phyloP scores from a whole-genome alignment of 2,888 invertebrate genomes.

The Hemithea aestivaria region DNA sequence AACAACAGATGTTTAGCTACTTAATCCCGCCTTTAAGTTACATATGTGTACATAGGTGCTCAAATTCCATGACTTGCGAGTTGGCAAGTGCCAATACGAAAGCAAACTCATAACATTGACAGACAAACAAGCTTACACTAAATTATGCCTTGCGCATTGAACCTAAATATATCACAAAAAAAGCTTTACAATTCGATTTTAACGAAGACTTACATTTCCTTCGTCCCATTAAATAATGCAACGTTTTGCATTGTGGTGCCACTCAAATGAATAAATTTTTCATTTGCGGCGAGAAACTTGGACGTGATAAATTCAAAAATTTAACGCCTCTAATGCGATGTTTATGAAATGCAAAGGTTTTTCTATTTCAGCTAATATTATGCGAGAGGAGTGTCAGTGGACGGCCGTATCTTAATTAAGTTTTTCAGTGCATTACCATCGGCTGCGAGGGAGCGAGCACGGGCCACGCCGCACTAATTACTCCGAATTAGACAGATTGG shows the following conservation, averaged over 20 bases:
- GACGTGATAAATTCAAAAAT: constrained; percentile 16
- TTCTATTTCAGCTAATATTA: constrained; percentile 35
- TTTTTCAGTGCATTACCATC: constrained; percentile 33
- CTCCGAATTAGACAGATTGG: constrained; percentile 62
- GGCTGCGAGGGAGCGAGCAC: neutral
- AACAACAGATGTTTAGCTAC: too few species aligned
- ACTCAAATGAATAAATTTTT: constrained; percentile 7
- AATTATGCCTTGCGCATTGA: too few species aligned
- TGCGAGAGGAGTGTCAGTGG: constrained; percentile 31
- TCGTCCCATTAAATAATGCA: constrained; percentile 20
- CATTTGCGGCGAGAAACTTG: constrained; percentile 2
- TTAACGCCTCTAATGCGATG: constrained; percentile 14
- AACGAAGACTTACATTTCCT: constrained; percentile 2
- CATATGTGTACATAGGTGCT: too few species aligned
- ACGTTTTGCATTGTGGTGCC: constrained; percentile 3
- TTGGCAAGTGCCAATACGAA: too few species aligned
- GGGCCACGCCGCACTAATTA: constrained; percentile 50
- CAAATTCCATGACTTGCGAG: too few species aligned
- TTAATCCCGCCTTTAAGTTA: too few species aligned
- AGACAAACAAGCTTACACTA: too few species aligned
- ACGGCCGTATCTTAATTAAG: constrained; percentile 29
- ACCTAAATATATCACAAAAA: neutral
- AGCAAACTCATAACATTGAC: too few species aligned
- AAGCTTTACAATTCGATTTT: neutral
- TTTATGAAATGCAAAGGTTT: constrained; percentile 23